Conservation (phyloP, 2,113 vertebrate genomes). For the Sprattus sprattus region DNA sequence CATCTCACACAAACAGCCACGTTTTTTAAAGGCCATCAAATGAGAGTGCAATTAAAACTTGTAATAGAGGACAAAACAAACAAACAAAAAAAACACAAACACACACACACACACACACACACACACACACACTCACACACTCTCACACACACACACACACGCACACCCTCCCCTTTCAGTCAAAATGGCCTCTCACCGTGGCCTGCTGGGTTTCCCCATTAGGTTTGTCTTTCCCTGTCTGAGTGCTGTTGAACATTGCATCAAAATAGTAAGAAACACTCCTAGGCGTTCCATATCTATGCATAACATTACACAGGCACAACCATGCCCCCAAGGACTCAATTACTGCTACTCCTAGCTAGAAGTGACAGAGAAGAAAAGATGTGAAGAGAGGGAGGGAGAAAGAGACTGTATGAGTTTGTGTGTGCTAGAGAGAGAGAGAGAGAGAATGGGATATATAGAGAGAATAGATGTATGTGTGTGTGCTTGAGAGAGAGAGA, state of each 20-base stretch:
- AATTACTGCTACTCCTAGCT: constrained; percentile 63
- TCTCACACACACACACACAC: not conserved
- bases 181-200: not conserved
- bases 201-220: not conserved
- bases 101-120: not conserved
- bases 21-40: no score
- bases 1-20: not conserved
- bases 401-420: not conserved
- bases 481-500: not conserved
- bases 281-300: constrained; percentile 38
- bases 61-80: not conserved
- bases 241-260: not conserved
- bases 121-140: not conserved
- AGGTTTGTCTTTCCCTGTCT: not conserved
- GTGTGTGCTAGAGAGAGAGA: not conserved
- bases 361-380: constrained; percentile 32
- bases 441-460: no score
- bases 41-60: no score
- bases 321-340: constrained; percentile 69
- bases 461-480: no score
- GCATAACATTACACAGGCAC: constrained; percentile 66
- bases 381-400: not conserved
- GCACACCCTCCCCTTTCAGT: not conserved
- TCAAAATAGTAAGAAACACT: constrained; percentile 28
- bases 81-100: not conserved